These are phyloP conservation scores for Orchesellides sinensis DNA, from an alignment of 2,888 invertebrate species.

Conservation along the genomic window DNA sequence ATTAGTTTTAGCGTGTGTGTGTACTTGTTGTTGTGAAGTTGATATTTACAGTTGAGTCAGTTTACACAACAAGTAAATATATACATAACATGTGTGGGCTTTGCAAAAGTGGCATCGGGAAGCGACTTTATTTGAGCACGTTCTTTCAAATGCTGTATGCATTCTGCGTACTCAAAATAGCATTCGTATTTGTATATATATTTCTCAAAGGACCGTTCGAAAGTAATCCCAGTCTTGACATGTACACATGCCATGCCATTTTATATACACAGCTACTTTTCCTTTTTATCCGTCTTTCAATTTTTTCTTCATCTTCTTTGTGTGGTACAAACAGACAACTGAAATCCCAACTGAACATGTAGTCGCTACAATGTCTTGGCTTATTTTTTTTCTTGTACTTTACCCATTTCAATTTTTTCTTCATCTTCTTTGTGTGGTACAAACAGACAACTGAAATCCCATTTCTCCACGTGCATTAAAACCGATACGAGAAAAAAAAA, in stretches of 20 bases:
- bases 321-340: not conserved
- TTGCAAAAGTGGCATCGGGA: slow-evolving; percentile 11
- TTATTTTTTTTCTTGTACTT: not conserved
- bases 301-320: not conserved
- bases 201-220: too few relatives aligned
- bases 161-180: too few relatives aligned
- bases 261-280: not conserved
- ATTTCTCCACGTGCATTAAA: slow-evolving; percentile 8
- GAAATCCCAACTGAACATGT: not conserved
- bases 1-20: not conserved
- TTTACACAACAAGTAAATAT: not conserved
- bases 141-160: not conserved
- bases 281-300: too few relatives aligned
- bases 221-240: slow-evolving; percentile 15
- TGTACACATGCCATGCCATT: not conserved
- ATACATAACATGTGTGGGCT: slow-evolving; percentile 6
- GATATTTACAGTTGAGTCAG: not conserved
- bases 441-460: not conserved
- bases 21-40: not conserved
- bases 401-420: not conserved
- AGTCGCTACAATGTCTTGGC: too few relatives aligned
- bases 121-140: not conserved
- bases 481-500: not conserved
- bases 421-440: not conserved
- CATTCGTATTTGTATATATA: too few relatives aligned